These are phyloP conservation scores for Rhodophaea formosa DNA, from an alignment of 2,888 invertebrate species.

Conservation along the genomic window DNA sequence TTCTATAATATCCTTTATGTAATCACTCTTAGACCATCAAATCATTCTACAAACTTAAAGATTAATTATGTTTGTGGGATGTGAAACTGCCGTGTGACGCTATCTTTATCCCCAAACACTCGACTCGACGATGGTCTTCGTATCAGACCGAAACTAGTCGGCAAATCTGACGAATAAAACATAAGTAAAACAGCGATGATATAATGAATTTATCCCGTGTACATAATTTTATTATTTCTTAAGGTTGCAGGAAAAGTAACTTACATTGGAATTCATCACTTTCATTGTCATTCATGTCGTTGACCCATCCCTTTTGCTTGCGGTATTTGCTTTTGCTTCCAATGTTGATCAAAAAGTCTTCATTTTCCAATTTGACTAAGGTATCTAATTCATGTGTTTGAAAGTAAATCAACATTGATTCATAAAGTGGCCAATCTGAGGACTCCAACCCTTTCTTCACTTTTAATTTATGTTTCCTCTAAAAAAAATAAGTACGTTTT, in stretches of 20 bases:
- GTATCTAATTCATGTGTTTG: slow-evolving; percentile 52
- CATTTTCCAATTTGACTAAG: slow-evolving; percentile 47
- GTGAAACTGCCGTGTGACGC: too few species aligned
- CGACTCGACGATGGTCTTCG: too few species aligned
- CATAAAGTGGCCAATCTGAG: slow-evolving; percentile 62
- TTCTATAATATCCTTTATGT: too few species aligned
- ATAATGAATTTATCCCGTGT: too few species aligned
- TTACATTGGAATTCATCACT: slow-evolving; percentile 65
- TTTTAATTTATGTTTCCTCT: slow-evolving; percentile 67
- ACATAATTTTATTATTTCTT: too few species aligned
- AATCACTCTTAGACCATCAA: too few species aligned
- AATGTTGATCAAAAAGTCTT: slow-evolving; percentile 34
- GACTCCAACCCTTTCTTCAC: slow-evolving; percentile 46
- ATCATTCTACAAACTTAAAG: too few species aligned
- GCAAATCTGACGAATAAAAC: too few species aligned
- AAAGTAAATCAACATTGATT: slow-evolving; percentile 54
- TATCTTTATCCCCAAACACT: too few species aligned
- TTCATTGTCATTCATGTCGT: slow-evolving; percentile 42
- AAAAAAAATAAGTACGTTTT: slow-evolving; percentile 24
- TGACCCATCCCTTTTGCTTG: slow-evolving; percentile 29
- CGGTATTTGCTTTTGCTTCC: slow-evolving; percentile 37
- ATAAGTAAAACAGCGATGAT: too few species aligned
- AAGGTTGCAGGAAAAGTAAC: slow-evolving; percentile 27
- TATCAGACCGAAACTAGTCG: too few species aligned
- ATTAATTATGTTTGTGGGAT: too few species aligned